phyloP scores from a whole-genome alignment of 1,140 invertebrate genomes.

The Drosophila albomicans region DNA sequence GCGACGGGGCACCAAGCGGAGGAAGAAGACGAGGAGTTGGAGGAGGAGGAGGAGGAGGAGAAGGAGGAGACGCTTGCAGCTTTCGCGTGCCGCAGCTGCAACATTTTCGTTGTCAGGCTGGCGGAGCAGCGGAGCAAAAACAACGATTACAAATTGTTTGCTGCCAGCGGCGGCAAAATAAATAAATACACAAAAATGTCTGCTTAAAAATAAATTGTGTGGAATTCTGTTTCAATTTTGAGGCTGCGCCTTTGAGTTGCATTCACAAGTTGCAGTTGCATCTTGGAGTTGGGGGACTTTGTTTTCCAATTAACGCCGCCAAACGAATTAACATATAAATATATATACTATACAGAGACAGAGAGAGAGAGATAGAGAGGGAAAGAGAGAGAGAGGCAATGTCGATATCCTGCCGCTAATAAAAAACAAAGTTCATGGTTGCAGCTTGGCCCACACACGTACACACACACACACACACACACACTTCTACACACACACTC shows the following conservation, averaged over 20 bases:
- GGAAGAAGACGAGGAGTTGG: not conserved
- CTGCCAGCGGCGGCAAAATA: constrained; percentile 58
- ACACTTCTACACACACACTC: not conserved
- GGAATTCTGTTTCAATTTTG: constrained; percentile 35
- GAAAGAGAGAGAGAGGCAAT: not conserved
- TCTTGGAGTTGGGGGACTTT: not conserved
- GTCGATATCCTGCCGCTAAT: constrained; percentile 68
- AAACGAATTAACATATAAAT: constrained; percentile 71
- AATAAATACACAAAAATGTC: constrained; percentile 63
- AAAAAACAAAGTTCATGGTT: constrained; percentile 74
- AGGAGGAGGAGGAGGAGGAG: not conserved
- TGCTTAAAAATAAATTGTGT: constrained; percentile 66
- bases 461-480: constrained; percentile 20
- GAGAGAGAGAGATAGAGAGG: not conserved
- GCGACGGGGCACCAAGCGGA: not conserved
- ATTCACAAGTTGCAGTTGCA: not conserved
- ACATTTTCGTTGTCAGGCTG: constrained; percentile 73
- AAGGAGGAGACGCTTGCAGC: constrained; percentile 15
- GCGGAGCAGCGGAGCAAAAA: constrained; percentile 30
- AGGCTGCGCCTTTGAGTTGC: not conserved
- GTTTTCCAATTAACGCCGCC: constrained; percentile 61
- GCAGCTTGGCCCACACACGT: constrained; percentile 55
- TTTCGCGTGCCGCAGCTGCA: constrained; percentile 70
- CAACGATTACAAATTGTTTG: constrained; percentile 76
- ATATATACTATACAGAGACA: constrained; percentile 13